These are phyloP conservation scores for Leptonema lineaticorne DNA, from an alignment of 1,140 invertebrate species.

Conservation along the genomic window DNA sequence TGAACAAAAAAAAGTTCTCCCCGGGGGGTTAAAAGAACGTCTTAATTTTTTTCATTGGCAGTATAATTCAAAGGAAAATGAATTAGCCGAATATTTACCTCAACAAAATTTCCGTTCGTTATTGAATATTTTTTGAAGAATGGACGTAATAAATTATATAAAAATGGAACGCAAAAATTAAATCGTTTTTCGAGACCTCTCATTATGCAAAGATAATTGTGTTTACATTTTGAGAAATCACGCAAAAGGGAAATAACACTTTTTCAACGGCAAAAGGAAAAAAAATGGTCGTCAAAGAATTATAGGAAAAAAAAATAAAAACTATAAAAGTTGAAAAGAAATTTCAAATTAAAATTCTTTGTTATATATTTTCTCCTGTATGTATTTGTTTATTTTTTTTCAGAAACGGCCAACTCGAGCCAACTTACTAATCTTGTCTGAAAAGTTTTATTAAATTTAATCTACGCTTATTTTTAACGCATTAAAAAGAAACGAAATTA, in stretches of 20 bases:
- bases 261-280: too few relatives aligned
- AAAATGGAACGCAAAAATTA: neutral
- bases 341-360: too few relatives aligned
- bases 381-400: too few relatives aligned
- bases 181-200: neutral
- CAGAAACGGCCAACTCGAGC: neutral
- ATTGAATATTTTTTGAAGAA: neutral
- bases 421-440: neutral
- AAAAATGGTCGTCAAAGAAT: too few relatives aligned
- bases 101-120: neutral
- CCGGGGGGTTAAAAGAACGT: neutral
- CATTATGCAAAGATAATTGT: too few relatives aligned
- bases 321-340: neutral
- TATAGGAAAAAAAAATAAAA: neutral
- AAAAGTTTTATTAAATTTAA: neutral
- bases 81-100: neutral
- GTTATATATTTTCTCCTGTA: too few relatives aligned
- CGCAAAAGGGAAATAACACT: too few relatives aligned
- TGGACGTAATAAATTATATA: neutral
- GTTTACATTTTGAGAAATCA: too few relatives aligned
- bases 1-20: slow-evolving; percentile 9
- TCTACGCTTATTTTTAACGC: neutral
- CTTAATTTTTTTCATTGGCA: slow-evolving; percentile 5
- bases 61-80: slow-evolving; percentile 10
- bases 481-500: neutral